Evolutionary conservation across 2,888 invertebrate species (phyloP).

Genomic region (Hirtodrosophila trivittata): DNA sequence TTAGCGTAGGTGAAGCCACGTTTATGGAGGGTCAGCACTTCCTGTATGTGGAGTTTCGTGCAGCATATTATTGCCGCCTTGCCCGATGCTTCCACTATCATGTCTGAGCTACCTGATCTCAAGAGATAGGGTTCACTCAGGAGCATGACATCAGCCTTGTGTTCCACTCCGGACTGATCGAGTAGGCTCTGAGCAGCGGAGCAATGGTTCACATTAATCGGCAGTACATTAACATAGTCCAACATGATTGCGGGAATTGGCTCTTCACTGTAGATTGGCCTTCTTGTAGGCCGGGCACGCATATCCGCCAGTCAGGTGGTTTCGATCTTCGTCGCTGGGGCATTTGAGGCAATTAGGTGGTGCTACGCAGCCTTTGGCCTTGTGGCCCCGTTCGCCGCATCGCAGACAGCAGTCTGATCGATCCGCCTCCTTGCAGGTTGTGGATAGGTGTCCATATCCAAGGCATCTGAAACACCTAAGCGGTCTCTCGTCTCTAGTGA

Average conservation of each 20-base stretch:
- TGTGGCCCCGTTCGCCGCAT: background rate
- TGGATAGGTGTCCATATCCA: too few relatives aligned
- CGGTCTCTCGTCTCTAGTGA: background rate
- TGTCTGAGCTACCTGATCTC: background rate
- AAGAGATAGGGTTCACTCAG: background rate
- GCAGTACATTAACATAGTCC: background rate
- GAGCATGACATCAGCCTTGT: background rate
- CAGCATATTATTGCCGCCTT: too few relatives aligned
- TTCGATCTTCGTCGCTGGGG: background rate
- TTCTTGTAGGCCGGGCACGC: too few relatives aligned
- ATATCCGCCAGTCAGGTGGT: background rate
- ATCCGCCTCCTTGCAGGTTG: background rate
- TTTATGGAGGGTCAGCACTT: too few relatives aligned
- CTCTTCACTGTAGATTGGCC: too few relatives aligned
- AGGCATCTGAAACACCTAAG: background rate
- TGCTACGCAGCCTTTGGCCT: background rate
- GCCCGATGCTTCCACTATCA: background rate
- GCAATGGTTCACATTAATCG: background rate
- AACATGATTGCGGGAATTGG: too few relatives aligned
- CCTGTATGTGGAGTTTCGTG: too few relatives aligned
- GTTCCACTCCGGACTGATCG: background rate
- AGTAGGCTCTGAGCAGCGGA: background rate
- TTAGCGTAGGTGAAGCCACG: too few relatives aligned
- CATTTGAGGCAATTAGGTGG: background rate
- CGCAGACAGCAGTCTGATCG: background rate